These are phyloP conservation scores for Dynastes tityus DNA, from an alignment of 2,888 invertebrate genomes.

Conservation along the genomic window DNA sequence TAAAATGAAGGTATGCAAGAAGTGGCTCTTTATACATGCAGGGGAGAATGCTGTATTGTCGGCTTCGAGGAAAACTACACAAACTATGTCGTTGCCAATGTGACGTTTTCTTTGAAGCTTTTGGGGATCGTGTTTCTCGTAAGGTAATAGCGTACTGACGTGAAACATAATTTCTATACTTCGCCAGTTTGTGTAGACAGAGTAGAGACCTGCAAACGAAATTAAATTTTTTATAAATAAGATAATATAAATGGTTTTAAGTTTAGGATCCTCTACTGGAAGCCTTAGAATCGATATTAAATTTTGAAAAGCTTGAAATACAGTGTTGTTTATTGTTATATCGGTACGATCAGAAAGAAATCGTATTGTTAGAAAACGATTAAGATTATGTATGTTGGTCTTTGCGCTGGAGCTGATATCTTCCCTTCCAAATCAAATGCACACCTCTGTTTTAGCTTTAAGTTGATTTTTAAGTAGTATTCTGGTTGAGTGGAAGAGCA, in stretches of 20 bases:
- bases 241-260: background rate
- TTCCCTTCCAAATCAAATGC: no score
- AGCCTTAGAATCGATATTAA: no score
- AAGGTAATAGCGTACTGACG: constrained; percentile 91
- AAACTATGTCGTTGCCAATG: constrained; percentile 96
- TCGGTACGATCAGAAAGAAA: no score
- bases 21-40: constrained; percentile 95
- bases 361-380: no score
- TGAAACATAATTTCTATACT: constrained; percentile 98
- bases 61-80: constrained; percentile 94
- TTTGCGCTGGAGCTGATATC: no score
- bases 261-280: background rate
- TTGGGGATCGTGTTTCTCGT: constrained; percentile 94
- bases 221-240: constrained; percentile 1
- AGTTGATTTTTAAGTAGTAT: no score
- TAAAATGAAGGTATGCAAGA: constrained; percentile 93
- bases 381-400: no score
- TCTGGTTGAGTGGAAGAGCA: no score
- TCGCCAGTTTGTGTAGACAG: constrained; percentile 94
- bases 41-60: constrained; percentile 95
- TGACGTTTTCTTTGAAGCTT: constrained; percentile 94
- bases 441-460: no score
- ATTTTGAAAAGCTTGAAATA: background rate
- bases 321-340: background rate
- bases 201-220: constrained; percentile 79